Evolutionary conservation across 2,113 vertebrate genomes (phyloP), one percentile per base, ranked within the genome.

Genomic region (Rissa tridactyla): DNA sequence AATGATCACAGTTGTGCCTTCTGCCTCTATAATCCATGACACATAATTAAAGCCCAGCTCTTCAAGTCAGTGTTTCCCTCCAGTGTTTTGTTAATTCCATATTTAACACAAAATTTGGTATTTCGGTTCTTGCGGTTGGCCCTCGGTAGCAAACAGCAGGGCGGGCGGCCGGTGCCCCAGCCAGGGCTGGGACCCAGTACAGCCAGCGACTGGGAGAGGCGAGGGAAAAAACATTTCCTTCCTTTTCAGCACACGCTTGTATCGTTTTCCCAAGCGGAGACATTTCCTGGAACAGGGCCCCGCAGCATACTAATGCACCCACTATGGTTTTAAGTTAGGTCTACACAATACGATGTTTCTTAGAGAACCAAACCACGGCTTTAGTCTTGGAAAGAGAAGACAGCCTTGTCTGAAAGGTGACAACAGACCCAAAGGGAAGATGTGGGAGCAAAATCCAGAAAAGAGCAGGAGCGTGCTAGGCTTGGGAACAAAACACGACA

Each of bases 1-100:
- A 96, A 92, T 73, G 90, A 94, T 90, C 93, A 73, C 88, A 96
- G 93, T 96, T 91, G 94, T 71, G 92, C 76, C 44, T 78, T 86
- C 88, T 91, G 71, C 78, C 81, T 95, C 92, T 78, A 77, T 58
- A 94, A 92, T 49, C 88, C 69, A 54, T 20, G 68, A 68, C 38
- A 44, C 38, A n/a, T 55, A 93, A 93, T 92, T 94, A 88, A 86
- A 77, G 82, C 46, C 69, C 64, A 69, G 81, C 79, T 88, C 92
- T 52, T 83, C 46, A 92, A 93, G n/a, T 15, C 54, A 58, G 36
- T 3, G 11, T 44, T 92, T 78, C 68, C 51, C 55, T 88, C 68
- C 38, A 27, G 60, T 23, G 47, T 54, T 95, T 55, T 55, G 64
- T 70, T 52, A 73, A 83, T 81, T 86, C 82, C 7, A 3, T 38